Evolutionary conservation across 2,113 vertebrate genomes (phyloP).

Genomic region (Pao palembangensis): DNA sequence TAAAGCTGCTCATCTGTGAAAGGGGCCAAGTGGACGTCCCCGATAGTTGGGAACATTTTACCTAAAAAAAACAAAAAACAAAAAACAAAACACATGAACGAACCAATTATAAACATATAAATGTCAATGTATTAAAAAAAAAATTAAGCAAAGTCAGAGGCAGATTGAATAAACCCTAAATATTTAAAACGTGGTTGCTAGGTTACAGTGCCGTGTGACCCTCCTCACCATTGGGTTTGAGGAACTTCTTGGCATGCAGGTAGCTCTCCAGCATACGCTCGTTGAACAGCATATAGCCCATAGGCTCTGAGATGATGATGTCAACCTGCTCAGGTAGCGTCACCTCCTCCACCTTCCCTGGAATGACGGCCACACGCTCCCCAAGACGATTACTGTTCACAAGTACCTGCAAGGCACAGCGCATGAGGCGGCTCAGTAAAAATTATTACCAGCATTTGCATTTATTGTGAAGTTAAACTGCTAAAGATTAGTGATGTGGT

Average conservation of each 20-base stretch:
- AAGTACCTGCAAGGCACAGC: slow-evolving; percentile 76
- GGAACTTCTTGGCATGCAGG: slow-evolving; percentile 95
- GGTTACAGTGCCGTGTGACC: no score
- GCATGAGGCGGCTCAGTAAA: background rate
- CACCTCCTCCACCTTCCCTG: slow-evolving; percentile 94
- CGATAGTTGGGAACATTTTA: slow-evolving; percentile 96
- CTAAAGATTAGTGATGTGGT: background rate
- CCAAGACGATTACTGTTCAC: slow-evolving; percentile 92
- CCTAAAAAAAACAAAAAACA: slow-evolving; percentile 69
- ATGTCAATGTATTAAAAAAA: background rate
- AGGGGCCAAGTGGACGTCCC: slow-evolving; percentile 92
- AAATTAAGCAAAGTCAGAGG: background rate
- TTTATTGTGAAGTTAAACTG: no score
- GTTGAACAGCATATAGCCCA: slow-evolving; percentile 98
- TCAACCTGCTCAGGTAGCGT: slow-evolving; percentile 91
- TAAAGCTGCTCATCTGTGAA: slow-evolving; percentile 98
- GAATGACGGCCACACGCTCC: slow-evolving; percentile 89
- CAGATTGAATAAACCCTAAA: background rate
- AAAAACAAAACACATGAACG: slow-evolving; percentile 23
- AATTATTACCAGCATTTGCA: no score
- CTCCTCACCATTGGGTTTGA: slow-evolving; percentile 85
- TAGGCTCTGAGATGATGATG: slow-evolving; percentile 95
- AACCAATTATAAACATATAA: background rate
- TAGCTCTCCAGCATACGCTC: slow-evolving; percentile 97
- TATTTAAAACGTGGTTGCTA: background rate